Percentiles rank a stretch among this genome's conserved stretches.
Conservation (phyloP, 2,888 invertebrate species). For the Megamerina dolium region DNA sequence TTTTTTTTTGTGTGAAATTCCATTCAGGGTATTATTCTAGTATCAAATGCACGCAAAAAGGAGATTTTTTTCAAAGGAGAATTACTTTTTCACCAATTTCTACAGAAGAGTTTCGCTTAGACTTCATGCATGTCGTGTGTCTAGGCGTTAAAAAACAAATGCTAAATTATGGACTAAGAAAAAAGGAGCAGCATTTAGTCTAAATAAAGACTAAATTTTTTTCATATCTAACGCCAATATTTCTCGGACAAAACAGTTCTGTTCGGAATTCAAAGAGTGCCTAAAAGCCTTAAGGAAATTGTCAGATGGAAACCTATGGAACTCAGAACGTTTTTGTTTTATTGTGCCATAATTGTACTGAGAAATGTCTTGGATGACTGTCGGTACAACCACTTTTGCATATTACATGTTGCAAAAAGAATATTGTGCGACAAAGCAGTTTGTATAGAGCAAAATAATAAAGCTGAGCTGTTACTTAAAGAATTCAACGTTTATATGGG, state of each 20-base stretch:
- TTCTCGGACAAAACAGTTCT: neutral
- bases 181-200: neutral
- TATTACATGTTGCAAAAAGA: constrained; percentile 4
- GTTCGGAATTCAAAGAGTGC: no score
- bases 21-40: neutral
- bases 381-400: constrained; percentile 5
- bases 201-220: neutral
- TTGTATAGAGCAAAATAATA: neutral
- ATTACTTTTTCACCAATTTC: neutral
- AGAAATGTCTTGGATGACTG: constrained; percentile 4
- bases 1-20: constrained; percentile 1
- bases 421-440: constrained; percentile 1
- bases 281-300: no score
- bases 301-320: constrained; percentile 1
- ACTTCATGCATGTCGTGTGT: constrained; percentile 1
- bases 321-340: constrained; percentile 3
- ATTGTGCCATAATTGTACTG: constrained; percentile 1
- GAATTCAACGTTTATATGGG: constrained; percentile 4
- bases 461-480: constrained; percentile 1
- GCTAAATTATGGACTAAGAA: no score
- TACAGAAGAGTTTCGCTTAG: constrained; percentile 2
- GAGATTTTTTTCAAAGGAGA: neutral
- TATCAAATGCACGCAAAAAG: neutral
- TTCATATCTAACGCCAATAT: neutral
- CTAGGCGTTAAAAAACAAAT: neutral